phyloP scores from a whole-genome alignment of 1,140 invertebrate genomes.

The Pectinophora gossypiella region DNA sequence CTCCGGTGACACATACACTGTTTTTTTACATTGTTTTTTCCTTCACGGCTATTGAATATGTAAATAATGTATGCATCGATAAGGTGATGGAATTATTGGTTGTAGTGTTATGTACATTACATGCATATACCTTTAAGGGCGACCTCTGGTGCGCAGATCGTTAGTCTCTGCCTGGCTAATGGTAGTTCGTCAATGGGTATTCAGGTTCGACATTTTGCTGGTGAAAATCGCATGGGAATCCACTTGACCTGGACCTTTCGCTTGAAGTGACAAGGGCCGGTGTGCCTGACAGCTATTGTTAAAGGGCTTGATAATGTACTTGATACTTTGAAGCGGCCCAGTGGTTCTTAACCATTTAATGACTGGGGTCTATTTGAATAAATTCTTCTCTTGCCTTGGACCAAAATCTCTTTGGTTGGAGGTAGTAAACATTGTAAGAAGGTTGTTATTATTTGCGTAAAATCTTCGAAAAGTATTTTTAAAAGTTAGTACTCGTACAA shows the following conservation, averaged over 20 bases:
- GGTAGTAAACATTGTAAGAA: too few species aligned
- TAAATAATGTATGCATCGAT: slow-evolving; percentile 11
- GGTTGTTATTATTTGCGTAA: too few species aligned
- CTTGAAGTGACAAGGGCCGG: slow-evolving; percentile 7
- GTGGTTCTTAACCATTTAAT: too few species aligned
- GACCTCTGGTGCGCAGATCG: slow-evolving; percentile 11
- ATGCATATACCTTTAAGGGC: too few species aligned
- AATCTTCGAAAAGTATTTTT: too few species aligned
- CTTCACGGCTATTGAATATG: neutral
- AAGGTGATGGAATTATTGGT: slow-evolving; percentile 10
- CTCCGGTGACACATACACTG: slow-evolving; percentile 27
- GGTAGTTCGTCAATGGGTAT: slow-evolving; percentile 22
- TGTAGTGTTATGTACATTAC: neutral
- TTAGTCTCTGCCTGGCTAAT: slow-evolving; percentile 13
- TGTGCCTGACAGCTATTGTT: slow-evolving; percentile 16
- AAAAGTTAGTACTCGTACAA: too few species aligned
- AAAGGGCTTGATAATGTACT: neutral
- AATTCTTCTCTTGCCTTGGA: too few species aligned
- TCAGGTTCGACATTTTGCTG: slow-evolving; percentile 17
- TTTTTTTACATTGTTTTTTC: neutral
- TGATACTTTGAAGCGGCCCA: too few species aligned
- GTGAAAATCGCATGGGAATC: slow-evolving; percentile 16
- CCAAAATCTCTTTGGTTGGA: too few species aligned
- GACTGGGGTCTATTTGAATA: too few species aligned
- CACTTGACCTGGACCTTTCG: slow-evolving; percentile 18